Base-by-base conservation (phyloP, 2,888 invertebrate genomes). In the Dorcus hopei region DNA sequence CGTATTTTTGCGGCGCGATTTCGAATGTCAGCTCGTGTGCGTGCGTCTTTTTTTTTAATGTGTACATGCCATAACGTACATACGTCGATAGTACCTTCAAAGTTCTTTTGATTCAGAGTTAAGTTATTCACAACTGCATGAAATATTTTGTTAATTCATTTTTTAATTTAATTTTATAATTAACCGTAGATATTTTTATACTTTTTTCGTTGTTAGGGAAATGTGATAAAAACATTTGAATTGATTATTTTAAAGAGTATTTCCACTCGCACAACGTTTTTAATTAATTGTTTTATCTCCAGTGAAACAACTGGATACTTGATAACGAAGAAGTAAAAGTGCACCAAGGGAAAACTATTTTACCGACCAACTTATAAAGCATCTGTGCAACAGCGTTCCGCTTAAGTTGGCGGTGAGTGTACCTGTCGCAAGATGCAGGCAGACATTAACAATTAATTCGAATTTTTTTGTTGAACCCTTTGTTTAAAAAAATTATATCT, bases 31-130 rank as follows among this genome's bases (percentile, higher is more conserved):
- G 38, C 26, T 16, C 43, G 54, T 19, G 33, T 49, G 54, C 49
- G 26, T 54, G 39, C 49, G 4, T 47, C 11, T 14, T 47, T 49
- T 54, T 54, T 54, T 49, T 47, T 49, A 54, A 54, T 50, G 51
- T 51, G 33, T 56, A 51, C 45, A 56, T 56, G 56, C 56, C 56
- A 56, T 56, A 56, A 56, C 26, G 39, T 54, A 49, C 26, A 54
- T 42, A 9, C 49, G n/a, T 45, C 23, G 19, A 14, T 49, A 41
- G 23, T 14, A 19, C 38, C 49, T 54, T 49, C 43, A 45, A 6
- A 41, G 11, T 14, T 49, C 14, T 49, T 11, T 16, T 49, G 8
- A 48, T 48, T 40, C 47, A 54, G 39, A 47, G n/a, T 33, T 33
- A 33, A 33, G 26, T 48, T 54, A 54, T 54, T 54, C 43, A 16